Base-by-base conservation (phyloP, 2,113 vertebrate species). In the Columba janthina region DNA sequence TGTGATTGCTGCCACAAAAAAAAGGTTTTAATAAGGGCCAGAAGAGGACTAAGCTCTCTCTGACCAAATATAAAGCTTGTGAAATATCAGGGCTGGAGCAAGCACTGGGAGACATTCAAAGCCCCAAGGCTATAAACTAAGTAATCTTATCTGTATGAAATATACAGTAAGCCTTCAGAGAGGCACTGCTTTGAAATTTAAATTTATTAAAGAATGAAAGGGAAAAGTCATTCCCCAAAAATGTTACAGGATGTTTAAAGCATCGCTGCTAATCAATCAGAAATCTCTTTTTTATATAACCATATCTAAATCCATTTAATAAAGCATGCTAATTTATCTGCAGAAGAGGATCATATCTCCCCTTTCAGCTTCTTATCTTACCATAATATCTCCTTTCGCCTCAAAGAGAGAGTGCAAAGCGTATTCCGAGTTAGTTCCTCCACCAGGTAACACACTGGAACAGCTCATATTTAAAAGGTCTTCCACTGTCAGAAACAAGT, bases 371-470 rank as follows among this genome's bases (percentile, higher is more conserved):
- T 93, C 91, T 94, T 95, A 90, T 97, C 98, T 98, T 98, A 99
- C 99, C 99, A 99, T 98, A 90, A 99, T 96, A 96, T 99, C 97
- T 93, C 99, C 98, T 96, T 98, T 98, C 25, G 98, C 98, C 96
- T 99, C 98, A 75, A 98, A 98, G 93, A 99, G 98, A 97, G 98
- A 98, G 97, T 99, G 99, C 91, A 99, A 98, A 89, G 98, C 98
- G 48, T 98, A 98, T 97, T 99, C 99, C 42, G 98, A 98, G 94
- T 99, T 99, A 84, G 98, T 99, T 90, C 99, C 99, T 94, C 99
- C 99, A 74, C 98, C 99, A 64, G 98, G 98, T 90, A 99, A 96
- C 8, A 98, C 98, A 88, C 98, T 99, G 60, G 98, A 99, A 93
- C 98, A 99, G 88, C 98, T 98, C 97, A 99, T 98, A 94, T 98